These are phyloP conservation scores for Passer domesticus DNA, from an alignment of 2,113 vertebrate genomes.

Conservation along the genomic window DNA sequence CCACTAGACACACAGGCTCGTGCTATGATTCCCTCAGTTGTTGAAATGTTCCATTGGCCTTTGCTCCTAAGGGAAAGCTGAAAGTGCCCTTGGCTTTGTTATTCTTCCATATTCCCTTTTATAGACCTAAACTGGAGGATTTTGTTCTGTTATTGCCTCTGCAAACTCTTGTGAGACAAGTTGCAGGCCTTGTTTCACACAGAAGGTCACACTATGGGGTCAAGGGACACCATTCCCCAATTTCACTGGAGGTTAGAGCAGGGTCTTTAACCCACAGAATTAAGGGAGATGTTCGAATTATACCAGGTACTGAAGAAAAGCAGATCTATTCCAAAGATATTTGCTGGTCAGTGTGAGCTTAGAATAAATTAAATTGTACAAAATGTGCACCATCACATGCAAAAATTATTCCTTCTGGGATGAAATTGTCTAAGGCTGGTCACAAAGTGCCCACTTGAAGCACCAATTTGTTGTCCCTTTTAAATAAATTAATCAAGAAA, in stretches of 20 bases:
- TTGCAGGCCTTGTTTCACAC: neutral
- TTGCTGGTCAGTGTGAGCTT: neutral
- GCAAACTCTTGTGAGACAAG: neutral
- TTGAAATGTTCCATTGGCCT: neutral
- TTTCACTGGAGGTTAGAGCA: neutral
- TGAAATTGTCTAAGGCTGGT: neutral
- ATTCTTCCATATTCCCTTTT: neutral
- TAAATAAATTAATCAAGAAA: neutral
- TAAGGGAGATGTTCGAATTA: neutral
- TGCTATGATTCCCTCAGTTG: too few relatives aligned
- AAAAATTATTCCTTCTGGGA: neutral
- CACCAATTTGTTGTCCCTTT: neutral
- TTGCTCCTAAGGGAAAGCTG: neutral
- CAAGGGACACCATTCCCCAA: neutral
- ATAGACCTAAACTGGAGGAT: accelerated
- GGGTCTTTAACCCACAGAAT: neutral
- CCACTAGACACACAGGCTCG: neutral
- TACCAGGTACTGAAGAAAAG: neutral
- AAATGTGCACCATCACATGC: neutral
- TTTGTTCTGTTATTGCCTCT: neutral
- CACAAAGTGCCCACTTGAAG: neutral
- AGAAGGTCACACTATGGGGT: neutral
- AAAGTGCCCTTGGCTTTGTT: neutral
- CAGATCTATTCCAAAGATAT: neutral
- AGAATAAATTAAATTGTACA: neutral